Base-by-base conservation (phyloP, 2,113 vertebrate species). In the Acrocephalus kingi region DNA sequence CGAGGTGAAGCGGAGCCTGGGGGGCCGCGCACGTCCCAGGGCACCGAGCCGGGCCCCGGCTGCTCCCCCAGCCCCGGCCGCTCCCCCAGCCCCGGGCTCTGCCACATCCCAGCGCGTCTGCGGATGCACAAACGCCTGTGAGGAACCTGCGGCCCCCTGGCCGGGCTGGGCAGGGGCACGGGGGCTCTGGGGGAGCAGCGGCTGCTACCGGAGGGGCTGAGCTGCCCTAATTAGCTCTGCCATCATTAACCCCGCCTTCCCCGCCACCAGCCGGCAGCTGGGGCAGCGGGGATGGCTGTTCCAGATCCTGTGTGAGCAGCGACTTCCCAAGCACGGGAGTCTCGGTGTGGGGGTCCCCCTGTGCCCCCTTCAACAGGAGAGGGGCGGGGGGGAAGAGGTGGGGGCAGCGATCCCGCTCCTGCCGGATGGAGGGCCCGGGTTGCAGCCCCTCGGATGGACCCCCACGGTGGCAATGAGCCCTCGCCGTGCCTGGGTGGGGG, bases 141-240 rank as follows among this genome's bases (percentile, higher is more conserved):
- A 43, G 90, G 8, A 52, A 69, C 79, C 90, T 8, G 71, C 82
- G 16, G 89, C 69, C 27, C 71, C 81, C 71, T 3, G 46, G 0
- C 6, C 15, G 4, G 37, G 89, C 11, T 4, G 82, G 35, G 82
- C 79, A n/a, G 39, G 74, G 83, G 37, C 63, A 9, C 9, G 6
- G 84, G 58, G 67, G 55, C 61, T 84, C 69, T 9, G 7, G 24
- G 77, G 85, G 74, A 6, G 0, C 92, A 11, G 4, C 27, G 58
- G 28, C 74, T 7, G 59, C 46, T 4, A 13, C 82, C 61, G 5
- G 41, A 77, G 88, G 69, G 81, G 90, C 73, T 4, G 11, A 82
- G 93, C 61, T 89, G 93, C 88, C 84, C 94, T 91, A 74, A 93
- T 95, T 93, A 95, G 48, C 66, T 45, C 9, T 49, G 82, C n/a